Conservation (phyloP, 2,113 vertebrate species). For the Columba janthina region DNA sequence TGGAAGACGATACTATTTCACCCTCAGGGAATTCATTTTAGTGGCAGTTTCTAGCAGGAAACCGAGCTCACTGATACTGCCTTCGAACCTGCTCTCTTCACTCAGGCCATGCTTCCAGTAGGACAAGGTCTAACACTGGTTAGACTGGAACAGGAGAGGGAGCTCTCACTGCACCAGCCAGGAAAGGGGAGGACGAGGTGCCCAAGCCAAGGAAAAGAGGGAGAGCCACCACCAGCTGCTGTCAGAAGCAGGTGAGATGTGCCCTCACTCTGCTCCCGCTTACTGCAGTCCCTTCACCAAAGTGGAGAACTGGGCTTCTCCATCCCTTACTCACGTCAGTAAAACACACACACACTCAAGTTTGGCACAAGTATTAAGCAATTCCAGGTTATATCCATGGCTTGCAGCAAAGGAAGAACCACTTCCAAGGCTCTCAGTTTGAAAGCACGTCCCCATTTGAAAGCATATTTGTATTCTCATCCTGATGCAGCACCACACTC, state of each 20-base stretch:
- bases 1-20: neutral
- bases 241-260: neutral
- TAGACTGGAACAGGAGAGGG: conserved; percentile 36
- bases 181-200: neutral
- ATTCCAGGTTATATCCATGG: neutral
- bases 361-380: neutral
- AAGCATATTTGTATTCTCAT: neutral
- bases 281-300: neutral
- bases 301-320: neutral
- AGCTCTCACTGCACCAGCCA: conserved; percentile 8
- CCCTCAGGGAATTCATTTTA: neutral
- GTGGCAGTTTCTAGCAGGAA: neutral
- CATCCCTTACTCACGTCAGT: neutral
- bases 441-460: neutral
- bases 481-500: neutral
- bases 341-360: neutral
- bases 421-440: neutral
- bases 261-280: neutral
- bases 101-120: neutral
- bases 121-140: neutral
- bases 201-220: neutral
- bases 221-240: neutral
- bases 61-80: neutral
- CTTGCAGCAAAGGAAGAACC: neutral
- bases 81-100: neutral